phyloP scores from a whole-genome alignment of 2,888 invertebrate species.

The Pristionchus entomophagus region DNA sequence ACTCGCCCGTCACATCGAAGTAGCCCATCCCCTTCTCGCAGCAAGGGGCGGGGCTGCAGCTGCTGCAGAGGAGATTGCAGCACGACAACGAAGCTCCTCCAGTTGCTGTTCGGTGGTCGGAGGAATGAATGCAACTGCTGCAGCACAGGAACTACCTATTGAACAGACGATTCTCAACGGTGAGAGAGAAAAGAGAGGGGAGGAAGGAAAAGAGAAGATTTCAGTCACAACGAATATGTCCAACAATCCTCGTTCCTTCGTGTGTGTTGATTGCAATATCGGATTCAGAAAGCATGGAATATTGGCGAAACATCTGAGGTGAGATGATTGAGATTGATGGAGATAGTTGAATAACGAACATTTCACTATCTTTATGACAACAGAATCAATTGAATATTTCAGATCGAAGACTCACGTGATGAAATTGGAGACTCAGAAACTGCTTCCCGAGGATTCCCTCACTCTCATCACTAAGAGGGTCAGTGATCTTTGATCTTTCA shows the following conservation, averaged over 20 bases:
- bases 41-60: constrained; percentile 36
- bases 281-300: constrained; percentile 95
- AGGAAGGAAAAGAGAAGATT: background rate
- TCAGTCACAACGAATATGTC: background rate
- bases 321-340: no score
- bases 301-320: constrained; percentile 92
- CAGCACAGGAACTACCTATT: background rate
- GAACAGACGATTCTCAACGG: constrained; percentile 24
- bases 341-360: no score
- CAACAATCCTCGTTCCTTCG: constrained; percentile 91
- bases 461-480: constrained; percentile 86
- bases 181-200: background rate
- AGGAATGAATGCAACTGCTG: background rate
- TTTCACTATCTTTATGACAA: no score
- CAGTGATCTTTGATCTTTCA: constrained; percentile 12
- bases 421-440: constrained; percentile 84
- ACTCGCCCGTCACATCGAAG: background rate
- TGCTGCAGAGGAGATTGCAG: constrained; percentile 31
- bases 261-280: constrained; percentile 94
- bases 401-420: constrained; percentile 77
- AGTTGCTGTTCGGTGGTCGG: background rate
- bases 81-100: background rate
- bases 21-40: constrained; percentile 17
- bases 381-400: background rate
- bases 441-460: constrained; percentile 91